phyloP scores from a whole-genome alignment of 2,797 vertebrate species.

The Benthosema pterotum region DNA sequence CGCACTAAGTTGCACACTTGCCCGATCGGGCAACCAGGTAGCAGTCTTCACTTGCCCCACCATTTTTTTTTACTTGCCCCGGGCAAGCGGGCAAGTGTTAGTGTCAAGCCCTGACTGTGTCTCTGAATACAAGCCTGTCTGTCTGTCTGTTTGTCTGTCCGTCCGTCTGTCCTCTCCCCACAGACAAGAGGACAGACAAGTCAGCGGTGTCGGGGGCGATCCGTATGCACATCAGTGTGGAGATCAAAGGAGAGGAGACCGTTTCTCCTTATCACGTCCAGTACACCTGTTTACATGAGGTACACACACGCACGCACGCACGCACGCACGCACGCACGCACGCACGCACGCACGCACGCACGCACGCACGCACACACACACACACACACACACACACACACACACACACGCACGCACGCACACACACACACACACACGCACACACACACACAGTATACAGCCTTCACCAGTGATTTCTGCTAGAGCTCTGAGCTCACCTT shows the following conservation, averaged over 20 bases:
- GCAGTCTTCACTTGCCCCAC: too few species aligned
- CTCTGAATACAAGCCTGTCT: neutral
- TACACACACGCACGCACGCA: conserved; percentile 61
- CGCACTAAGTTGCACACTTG: too few species aligned
- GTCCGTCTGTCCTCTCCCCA: conserved; percentile 31
- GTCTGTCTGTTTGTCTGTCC: conserved; percentile 16
- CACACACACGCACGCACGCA: conserved; percentile 12
- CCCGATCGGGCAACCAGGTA: too few species aligned
- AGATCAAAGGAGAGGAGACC: conserved; percentile 98
- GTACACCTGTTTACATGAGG: conserved; percentile 97
- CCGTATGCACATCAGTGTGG: conserved; percentile 96
- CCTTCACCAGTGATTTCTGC: too few species aligned
- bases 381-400: neutral
- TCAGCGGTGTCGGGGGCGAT: conserved; percentile 96
- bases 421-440: too few species aligned
- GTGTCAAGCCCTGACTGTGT: too few species aligned
- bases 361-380: neutral
- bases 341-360: neutral
- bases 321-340: neutral
- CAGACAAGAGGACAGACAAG: conserved; percentile 97
- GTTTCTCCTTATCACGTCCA: conserved; percentile 97
- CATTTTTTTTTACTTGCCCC: too few species aligned
- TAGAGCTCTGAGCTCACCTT: too few species aligned
- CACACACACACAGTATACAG: too few species aligned
- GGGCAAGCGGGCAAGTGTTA: too few species aligned